Evolutionary conservation across 2,797 vertebrate genomes (phyloP).

Genomic region (Yasuhikotakia modesta): DNA sequence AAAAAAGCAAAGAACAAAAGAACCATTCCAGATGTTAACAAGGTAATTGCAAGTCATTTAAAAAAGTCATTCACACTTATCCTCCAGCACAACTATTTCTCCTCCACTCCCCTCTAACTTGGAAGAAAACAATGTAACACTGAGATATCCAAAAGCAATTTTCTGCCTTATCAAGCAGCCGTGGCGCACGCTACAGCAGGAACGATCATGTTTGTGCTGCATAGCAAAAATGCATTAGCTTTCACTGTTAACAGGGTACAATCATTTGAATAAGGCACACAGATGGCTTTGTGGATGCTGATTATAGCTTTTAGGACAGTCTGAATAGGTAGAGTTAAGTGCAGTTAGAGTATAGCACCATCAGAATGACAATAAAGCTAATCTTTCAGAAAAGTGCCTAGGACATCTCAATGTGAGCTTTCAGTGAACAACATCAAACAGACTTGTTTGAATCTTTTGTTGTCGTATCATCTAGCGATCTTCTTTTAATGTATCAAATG

Average conservation of each 20-base stretch:
- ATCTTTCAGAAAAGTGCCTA: constrained; percentile 35
- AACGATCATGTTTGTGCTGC: constrained; percentile 53
- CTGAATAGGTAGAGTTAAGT: constrained; percentile 37
- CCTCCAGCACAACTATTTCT: constrained; percentile 38
- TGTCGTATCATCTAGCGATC: constrained; percentile 1
- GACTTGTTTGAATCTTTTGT: constrained; percentile 20
- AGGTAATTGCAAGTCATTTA: constrained; percentile 58
- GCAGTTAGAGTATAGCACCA: constrained; percentile 17
- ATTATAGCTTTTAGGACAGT: constrained; percentile 52
- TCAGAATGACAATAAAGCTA: constrained; percentile 37
- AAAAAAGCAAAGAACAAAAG: constrained; percentile 50
- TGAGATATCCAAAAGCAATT: constrained; percentile 57
- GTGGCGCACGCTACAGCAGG: constrained; percentile 38
- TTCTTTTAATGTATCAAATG: constrained; percentile 2
- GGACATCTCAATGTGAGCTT: constrained; percentile 14
- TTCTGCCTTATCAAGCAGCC: constrained; percentile 57
- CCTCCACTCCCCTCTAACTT: constrained; percentile 29
- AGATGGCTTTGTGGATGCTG: constrained; percentile 33
- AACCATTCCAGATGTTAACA: constrained; percentile 54
- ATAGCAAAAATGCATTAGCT: constrained; percentile 57
- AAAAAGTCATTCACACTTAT: constrained; percentile 53
- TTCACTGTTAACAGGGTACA: constrained; percentile 47
- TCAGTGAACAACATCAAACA: constrained; percentile 3
- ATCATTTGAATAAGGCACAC: constrained; percentile 49
- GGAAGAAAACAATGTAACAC: constrained; percentile 39